Percentiles rank a stretch among this genome's conserved stretches.
These are phyloP conservation scores for Sitodiplosis mosellana DNA, from an alignment of 1,140 invertebrate genomes.

Conservation along the genomic window DNA sequence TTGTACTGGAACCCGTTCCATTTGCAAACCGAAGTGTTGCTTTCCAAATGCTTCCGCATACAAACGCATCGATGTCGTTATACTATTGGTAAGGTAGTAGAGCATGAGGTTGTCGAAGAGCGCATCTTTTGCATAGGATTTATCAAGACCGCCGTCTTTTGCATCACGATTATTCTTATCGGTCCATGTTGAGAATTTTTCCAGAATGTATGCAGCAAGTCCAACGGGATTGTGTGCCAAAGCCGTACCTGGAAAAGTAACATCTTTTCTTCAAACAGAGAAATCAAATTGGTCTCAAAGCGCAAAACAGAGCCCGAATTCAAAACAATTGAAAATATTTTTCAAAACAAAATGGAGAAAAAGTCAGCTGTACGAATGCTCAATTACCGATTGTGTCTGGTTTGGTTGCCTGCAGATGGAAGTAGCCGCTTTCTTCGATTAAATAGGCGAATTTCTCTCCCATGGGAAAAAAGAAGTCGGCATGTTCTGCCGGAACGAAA, in stretches of 20 bases:
- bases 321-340: no score
- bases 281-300: no score
- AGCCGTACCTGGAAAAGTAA: slow-evolving; percentile 22
- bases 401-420: slow-evolving; percentile 73
- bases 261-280: no score
- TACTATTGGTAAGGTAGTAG: slow-evolving; percentile 62
- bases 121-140: slow-evolving; percentile 43
- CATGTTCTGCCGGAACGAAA: slow-evolving; percentile 33
- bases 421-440: slow-evolving; percentile 57
- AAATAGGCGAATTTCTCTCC: slow-evolving; percentile 27
- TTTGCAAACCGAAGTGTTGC: slow-evolving; percentile 19
- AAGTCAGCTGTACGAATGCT: no score
- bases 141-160: slow-evolving; percentile 50
- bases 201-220: slow-evolving; percentile 64
- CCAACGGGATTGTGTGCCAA: slow-evolving; percentile 49
- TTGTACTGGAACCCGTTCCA: slow-evolving; percentile 36
- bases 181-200: slow-evolving; percentile 68
- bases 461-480: slow-evolving; percentile 43
- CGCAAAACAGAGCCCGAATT: no score
- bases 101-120: slow-evolving; percentile 77
- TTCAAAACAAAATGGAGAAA: no score
- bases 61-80: slow-evolving; percentile 54
- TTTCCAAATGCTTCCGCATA: slow-evolving; percentile 45
- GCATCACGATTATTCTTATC: slow-evolving; percentile 34
- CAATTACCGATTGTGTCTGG: slow-evolving; percentile 60